Evolutionary conservation across 2,888 invertebrate species (phyloP).

Genomic region (Drosophila mimica): DNA sequence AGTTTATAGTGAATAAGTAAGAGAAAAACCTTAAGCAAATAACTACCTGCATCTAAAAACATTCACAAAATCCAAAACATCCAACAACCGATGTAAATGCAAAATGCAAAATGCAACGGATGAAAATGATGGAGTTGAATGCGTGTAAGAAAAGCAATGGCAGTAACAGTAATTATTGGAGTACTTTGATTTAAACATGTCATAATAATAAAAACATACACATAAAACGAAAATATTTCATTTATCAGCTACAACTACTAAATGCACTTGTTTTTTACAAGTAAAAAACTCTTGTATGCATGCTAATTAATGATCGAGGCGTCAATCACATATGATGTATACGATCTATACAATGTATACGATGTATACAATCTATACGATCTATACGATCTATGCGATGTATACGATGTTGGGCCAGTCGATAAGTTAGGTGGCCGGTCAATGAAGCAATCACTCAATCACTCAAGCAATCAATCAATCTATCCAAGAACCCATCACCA

Average conservation of each 20-base stretch:
- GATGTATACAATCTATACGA: neutral
- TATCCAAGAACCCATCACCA: slow-evolving; percentile 12
- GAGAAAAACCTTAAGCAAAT: slow-evolving; percentile 37
- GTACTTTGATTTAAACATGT: slow-evolving; percentile 47
- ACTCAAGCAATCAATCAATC: slow-evolving; percentile 23
- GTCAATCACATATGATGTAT: neutral
- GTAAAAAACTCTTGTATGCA: slow-evolving; percentile 11
- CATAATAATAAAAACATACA: slow-evolving; percentile 72
- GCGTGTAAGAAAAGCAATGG: slow-evolving; percentile 44
- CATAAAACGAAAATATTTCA: slow-evolving; percentile 68
- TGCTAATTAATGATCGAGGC: slow-evolving; percentile 13
- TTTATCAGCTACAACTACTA: slow-evolving; percentile 42
- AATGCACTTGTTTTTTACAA: slow-evolving; percentile 14
- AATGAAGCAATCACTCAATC: slow-evolving; percentile 20
- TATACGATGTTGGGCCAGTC: slow-evolving; percentile 4
- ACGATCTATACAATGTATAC: neutral
- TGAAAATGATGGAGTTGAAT: slow-evolving; percentile 29
- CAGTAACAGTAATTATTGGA: slow-evolving; percentile 53
- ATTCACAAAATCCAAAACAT: slow-evolving; percentile 17
- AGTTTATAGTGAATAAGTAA: slow-evolving; percentile 57
- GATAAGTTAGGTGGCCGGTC: slow-evolving; percentile 16
- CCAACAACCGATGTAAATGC: slow-evolving; percentile 21
- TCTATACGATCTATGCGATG: neutral
- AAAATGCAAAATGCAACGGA: slow-evolving; percentile 21
- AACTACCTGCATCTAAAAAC: slow-evolving; percentile 12